These are phyloP conservation scores for Onychorhynchus coronatus DNA, from an alignment of 2,113 vertebrate species.

Conservation along the genomic window DNA sequence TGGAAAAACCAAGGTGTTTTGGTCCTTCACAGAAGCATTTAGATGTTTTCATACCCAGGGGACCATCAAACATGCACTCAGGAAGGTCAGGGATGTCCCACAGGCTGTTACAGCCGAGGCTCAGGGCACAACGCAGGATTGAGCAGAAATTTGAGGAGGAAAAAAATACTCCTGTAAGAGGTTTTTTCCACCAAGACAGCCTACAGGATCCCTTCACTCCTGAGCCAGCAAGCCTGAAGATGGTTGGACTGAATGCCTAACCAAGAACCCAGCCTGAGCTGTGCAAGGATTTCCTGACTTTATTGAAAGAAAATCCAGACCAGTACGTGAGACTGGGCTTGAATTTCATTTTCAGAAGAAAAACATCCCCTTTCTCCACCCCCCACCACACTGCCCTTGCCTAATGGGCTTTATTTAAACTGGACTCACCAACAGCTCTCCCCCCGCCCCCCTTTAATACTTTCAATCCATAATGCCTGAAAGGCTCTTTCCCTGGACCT, in stretches of 20 bases:
- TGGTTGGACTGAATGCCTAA: fast-evolving
- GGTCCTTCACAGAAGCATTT: not conserved
- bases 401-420: conserved; percentile 34
- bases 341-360: conserved; percentile 9
- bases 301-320: not conserved
- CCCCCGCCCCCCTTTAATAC: not conserved
- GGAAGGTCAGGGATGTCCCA: not conserved
- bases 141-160: not conserved
- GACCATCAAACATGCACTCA: not conserved
- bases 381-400: not conserved
- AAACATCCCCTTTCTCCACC: not conserved
- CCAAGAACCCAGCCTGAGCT: not conserved
- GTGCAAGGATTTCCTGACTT: not conserved
- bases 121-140: not conserved
- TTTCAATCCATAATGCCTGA: conserved; percentile 22
- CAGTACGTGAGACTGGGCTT: not conserved
- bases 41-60: not conserved
- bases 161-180: not conserved
- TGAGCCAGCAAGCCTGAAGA: not conserved
- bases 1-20: not conserved
- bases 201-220: not conserved
- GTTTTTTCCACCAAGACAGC: not conserved
- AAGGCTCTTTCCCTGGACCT: conserved; percentile 46
- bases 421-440: not conserved
- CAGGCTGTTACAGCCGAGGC: not conserved